phyloP scores from a whole-genome alignment of 23 tunicate genomes.

The Aplidium turbinatum region DNA sequence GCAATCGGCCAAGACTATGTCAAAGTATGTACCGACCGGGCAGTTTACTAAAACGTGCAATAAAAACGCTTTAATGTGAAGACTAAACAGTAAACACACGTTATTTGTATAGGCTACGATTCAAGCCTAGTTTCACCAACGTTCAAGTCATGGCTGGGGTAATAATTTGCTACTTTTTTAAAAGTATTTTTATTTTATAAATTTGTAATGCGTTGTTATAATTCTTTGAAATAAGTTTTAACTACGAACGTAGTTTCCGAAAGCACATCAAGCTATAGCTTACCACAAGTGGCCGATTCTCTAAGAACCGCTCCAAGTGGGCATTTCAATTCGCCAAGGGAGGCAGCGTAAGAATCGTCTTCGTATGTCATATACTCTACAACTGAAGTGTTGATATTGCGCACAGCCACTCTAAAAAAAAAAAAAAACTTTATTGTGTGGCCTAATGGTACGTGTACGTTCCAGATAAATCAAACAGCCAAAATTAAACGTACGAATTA shows the following conservation, averaged over 20 bases:
- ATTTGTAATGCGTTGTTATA: too few relatives aligned
- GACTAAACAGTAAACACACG: too few relatives aligned
- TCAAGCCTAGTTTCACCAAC: too few relatives aligned
- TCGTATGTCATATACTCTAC: conserved; percentile 42
- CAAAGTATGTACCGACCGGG: conserved; percentile 82
- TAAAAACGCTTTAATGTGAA: background rate
- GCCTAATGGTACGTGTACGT: too few relatives aligned
- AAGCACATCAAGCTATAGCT: background rate
- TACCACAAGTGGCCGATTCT: conserved; percentile 81
- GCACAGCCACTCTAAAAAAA: conserved; percentile 33
- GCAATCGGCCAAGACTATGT: conserved; percentile 53
- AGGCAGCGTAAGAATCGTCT: conserved; percentile 46
- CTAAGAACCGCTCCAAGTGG: conserved; percentile 78
- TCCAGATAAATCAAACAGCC: too few relatives aligned
- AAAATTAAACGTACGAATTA: conserved; percentile 5
- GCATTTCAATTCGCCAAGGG: conserved; percentile 51
- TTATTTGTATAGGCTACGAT: too few relatives aligned
- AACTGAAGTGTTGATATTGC: conserved; percentile 44
- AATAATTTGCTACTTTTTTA: too few relatives aligned
- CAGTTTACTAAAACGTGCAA: conserved; percentile 65
- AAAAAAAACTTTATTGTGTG: background rate
- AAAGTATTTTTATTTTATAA: too few relatives aligned
- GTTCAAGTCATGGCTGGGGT: too few relatives aligned
- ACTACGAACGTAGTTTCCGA: background rate
- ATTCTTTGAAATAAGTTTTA: too few relatives aligned